phyloP scores from a whole-genome alignment of 2,888 invertebrate species.

The Venusia cambrica region DNA sequence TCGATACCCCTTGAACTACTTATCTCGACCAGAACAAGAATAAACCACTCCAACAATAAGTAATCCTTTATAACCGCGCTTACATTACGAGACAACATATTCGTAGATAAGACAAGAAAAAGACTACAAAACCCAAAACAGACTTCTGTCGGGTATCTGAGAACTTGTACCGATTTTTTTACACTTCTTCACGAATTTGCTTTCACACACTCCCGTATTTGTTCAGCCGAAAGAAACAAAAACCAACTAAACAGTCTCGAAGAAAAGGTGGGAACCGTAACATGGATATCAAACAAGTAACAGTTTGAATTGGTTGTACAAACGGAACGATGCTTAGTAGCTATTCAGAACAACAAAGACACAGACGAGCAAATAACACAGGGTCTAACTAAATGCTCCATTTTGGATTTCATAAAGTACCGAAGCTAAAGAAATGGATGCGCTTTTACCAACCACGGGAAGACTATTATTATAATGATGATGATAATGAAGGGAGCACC shows the following conservation, averaged over 20 bases:
- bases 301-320: constrained; percentile 47
- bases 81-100: no score
- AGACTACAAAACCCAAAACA: no score
- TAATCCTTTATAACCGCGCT: constrained; percentile 30
- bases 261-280: constrained; percentile 45
- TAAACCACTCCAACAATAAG: constrained; percentile 37
- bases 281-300: constrained; percentile 48
- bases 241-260: constrained; percentile 41
- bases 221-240: constrained; percentile 47
- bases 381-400: constrained; percentile 36
- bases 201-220: constrained; percentile 55
- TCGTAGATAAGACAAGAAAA: no score
- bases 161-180: constrained; percentile 42
- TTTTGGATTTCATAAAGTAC: constrained; percentile 30
- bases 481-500: constrained; percentile 29
- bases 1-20: constrained; percentile 68
- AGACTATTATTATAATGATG: constrained; percentile 24
- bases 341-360: constrained; percentile 40
- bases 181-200: constrained; percentile 45
- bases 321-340: constrained; percentile 52
- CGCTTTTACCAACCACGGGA: constrained; percentile 22
- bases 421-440: constrained; percentile 22
- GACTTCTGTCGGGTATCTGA: no score
- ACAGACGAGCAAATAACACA: constrained; percentile 38
- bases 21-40: constrained; percentile 47